Base-by-base conservation (phyloP, 2,113 vertebrate species). In the Percina caprodes region DNA sequence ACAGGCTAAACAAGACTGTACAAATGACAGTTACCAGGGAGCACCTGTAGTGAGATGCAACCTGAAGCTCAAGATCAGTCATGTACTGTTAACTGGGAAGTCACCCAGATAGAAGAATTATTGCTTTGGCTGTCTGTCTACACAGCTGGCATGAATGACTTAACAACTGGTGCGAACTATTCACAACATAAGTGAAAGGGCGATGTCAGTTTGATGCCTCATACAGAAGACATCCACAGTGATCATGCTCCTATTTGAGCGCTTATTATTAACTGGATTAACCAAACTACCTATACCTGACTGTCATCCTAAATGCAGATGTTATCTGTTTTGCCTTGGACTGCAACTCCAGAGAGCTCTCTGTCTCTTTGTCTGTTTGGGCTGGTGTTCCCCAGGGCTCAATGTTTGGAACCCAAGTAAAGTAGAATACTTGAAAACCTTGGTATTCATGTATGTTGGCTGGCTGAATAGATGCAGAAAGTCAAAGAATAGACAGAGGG, bases 211-310 rank as follows among this genome's bases (percentile, higher is more conserved):
- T 80, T 77, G 24, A 74, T 56, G 66, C 58, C 48, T 65, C 70
- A 59, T 30, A 61, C 58, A 77, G 74, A 86, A 48, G 65, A 89
- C 70, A 52, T 42, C 54, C 30, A 59, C 80, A 42, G 24, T 42
- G 72, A 75, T 73, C 23, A 55, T 46, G 80, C 74, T 85, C 69
- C 45, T 59, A 48, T 23, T 26, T 0, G 49, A 74, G 79, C 82
- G 69, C 58, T 60, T 71, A 33, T 69, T 76, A 85, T 88, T 93
- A 94, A 92, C 90, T 85, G 87, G 87, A 90, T 92, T 92, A 94
- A 93, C 89, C 84, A 91, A 92, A 93, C 84, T 93, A 91, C 90
- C 84, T 89, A 88, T 93, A 87, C 86, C 80, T 76, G 79, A 84
- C 78, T 71, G 68, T 86, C 65, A 69, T 77, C 74, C 70, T 65